These are phyloP conservation scores for Drosophila rubida DNA, from an alignment of 2,888 invertebrate species.

Conservation along the genomic window DNA sequence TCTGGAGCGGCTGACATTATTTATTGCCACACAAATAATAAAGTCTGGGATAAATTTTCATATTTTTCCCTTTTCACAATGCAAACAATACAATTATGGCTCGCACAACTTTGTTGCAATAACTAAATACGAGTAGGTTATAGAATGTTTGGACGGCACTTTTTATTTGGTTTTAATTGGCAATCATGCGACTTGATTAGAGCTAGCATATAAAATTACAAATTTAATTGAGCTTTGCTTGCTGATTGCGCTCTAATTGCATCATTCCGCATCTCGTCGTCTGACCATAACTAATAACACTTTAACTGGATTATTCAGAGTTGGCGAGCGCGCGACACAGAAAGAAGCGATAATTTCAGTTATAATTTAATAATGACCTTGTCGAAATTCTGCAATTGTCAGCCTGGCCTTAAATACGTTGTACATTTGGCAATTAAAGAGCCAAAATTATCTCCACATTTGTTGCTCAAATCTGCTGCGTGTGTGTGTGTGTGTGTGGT, in stretches of 20 bases:
- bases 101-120: no score
- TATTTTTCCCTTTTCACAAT: background rate
- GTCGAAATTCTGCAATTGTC: conserved; percentile 36
- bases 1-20: conserved; percentile 12
- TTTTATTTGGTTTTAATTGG: conserved; percentile 15
- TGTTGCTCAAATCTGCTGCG: conserved; percentile 34
- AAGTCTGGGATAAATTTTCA: background rate
- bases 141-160: background rate
- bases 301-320: conserved; percentile 10
- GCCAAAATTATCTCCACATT: conserved; percentile 29
- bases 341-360: conserved; percentile 21
- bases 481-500: no score
- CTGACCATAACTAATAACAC: conserved; percentile 37
- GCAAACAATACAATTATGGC: no score
- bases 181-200: conserved; percentile 11
- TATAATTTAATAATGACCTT: conserved; percentile 53
- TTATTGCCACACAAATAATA: background rate
- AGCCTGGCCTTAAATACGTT: background rate
- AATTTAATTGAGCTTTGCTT: conserved; percentile 15
- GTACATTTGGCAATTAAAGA: conserved; percentile 5
- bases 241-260: conserved; percentile 16
- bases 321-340: background rate
- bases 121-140: no score
- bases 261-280: conserved; percentile 1
- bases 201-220: conserved; percentile 15